Evolutionary conservation across 1,140 invertebrate genomes (phyloP).

Genomic region (Portunus trituberculatus): DNA sequence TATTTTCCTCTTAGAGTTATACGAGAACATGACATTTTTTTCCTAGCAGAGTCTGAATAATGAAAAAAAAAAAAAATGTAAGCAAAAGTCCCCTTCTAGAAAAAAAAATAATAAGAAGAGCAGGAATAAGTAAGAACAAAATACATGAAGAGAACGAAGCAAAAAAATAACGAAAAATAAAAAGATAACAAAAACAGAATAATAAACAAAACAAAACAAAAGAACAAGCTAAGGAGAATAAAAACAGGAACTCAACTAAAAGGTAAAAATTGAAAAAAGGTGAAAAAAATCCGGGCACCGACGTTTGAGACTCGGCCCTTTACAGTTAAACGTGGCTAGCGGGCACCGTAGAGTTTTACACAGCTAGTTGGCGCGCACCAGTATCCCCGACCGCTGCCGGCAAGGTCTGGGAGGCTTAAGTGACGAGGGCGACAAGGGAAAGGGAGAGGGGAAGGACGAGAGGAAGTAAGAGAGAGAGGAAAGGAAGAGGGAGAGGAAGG

Average conservation of each 20-base stretch:
- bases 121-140: too few species aligned
- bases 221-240: background rate
- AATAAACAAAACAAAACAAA: background rate
- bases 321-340: background rate
- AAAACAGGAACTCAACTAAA: background rate
- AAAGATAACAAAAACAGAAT: background rate
- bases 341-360: constrained; percentile 9
- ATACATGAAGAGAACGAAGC: background rate
- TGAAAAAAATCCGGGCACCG: background rate
- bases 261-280: too few species aligned
- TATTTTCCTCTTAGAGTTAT: background rate
- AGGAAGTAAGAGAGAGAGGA: background rate
- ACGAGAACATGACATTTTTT: too few species aligned
- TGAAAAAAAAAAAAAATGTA: too few species aligned
- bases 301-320: background rate
- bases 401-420: background rate
- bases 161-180: background rate
- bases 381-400: background rate
- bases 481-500: background rate
- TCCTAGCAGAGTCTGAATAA: too few species aligned
- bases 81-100: too few species aligned
- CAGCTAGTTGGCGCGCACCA: background rate
- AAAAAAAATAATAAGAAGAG: too few species aligned
- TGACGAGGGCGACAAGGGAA: background rate
- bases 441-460: background rate